Percentiles rank a stretch among this genome's conserved stretches.
Conservation (phyloP, 1,140 invertebrate genomes). For the Drosophila tropicalis region DNA sequence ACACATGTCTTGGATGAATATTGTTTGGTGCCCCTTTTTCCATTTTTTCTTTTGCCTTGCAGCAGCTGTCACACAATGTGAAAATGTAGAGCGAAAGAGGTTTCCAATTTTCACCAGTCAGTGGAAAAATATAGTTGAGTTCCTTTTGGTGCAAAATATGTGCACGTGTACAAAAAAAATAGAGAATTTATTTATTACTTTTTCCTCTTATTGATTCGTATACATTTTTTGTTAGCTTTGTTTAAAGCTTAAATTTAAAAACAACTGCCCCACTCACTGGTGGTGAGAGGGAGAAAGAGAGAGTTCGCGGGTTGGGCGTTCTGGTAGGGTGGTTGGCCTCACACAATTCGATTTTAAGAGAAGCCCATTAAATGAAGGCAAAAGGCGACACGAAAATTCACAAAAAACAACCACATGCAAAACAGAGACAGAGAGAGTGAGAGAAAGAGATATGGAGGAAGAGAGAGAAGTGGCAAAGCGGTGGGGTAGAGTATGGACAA, state of each 20-base stretch:
- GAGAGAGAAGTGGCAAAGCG: background rate
- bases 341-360: constrained; percentile 48
- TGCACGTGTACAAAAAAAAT: constrained; percentile 13
- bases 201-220: constrained; percentile 47
- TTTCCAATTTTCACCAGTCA: constrained; percentile 31
- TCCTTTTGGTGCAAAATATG: constrained; percentile 25
- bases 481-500: constrained; percentile 16
- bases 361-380: constrained; percentile 54
- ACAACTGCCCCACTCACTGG: constrained; percentile 6
- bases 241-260: constrained; percentile 9
- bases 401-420: constrained; percentile 15
- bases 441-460: background rate
- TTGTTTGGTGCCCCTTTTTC: background rate
- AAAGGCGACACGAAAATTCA: constrained; percentile 47
- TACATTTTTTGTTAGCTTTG: background rate
- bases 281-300: no score
- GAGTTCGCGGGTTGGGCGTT: background rate
- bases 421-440: background rate
- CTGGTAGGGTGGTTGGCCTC: constrained; percentile 9
- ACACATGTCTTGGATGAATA: constrained; percentile 35
- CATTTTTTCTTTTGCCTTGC: constrained; percentile 28
- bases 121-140: constrained; percentile 25
- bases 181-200: constrained; percentile 36
- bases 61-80: constrained; percentile 39
- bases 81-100: constrained; percentile 55